A percentile compares a stretch with the other conserved stretches of the same genome.
phyloP scores from a whole-genome alignment of 2,797 vertebrate genomes.

The Erethizon dorsatum region DNA sequence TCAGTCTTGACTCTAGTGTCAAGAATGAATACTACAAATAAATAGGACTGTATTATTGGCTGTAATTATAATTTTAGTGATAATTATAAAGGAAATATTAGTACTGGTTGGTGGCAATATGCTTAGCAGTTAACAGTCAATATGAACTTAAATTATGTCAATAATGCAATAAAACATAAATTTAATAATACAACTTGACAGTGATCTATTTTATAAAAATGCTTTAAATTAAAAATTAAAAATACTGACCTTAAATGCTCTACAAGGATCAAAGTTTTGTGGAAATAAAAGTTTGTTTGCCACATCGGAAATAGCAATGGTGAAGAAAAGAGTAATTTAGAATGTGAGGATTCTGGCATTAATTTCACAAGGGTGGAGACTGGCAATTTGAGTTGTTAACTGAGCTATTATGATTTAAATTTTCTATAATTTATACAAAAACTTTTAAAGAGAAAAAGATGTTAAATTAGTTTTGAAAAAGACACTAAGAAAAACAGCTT shows the following conservation, averaged over 20 bases:
- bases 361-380: too few relatives aligned
- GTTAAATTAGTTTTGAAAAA: neutral
- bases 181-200: constrained; percentile 5
- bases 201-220: neutral
- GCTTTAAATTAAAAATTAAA: neutral
- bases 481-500: neutral
- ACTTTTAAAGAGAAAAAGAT: neutral
- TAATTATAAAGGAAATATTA: neutral
- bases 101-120: neutral
- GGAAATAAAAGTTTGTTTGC: neutral
- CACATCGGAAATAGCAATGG: neutral
- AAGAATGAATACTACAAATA: neutral
- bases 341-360: accelerated
- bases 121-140: neutral
- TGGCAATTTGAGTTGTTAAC: neutral
- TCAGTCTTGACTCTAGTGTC: neutral
- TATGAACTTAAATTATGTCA: neutral
- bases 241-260: neutral
- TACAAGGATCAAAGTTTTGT: neutral
- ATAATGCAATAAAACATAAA: neutral
- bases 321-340: neutral
- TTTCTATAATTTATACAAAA: neutral
- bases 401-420: neutral
- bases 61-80: constrained; percentile 3
- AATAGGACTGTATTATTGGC: neutral